Evolutionary conservation across 2,888 invertebrate genomes (phyloP).

Genomic region (Marronus borbonicus): DNA sequence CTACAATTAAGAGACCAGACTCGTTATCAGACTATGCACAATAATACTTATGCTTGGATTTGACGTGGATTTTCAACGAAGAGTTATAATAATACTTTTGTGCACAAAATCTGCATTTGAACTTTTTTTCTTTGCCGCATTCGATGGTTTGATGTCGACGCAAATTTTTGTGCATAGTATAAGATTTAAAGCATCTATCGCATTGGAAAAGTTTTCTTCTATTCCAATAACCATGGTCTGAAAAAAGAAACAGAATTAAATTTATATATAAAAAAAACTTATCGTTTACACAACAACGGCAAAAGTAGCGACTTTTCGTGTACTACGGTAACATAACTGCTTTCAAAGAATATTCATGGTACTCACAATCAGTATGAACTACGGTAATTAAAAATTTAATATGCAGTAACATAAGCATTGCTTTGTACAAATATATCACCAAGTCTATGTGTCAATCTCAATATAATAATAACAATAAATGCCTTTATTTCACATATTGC

Average conservation of each 20-base stretch:
- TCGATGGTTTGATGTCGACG: conserved; percentile 44
- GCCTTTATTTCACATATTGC: too few species aligned
- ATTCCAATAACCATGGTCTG: conserved; percentile 27
- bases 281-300: neutral
- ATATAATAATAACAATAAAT: too few species aligned
- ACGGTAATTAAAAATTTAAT: too few species aligned
- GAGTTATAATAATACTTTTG: conserved; percentile 42
- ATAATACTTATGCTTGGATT: conserved; percentile 24
- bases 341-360: too few species aligned
- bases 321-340: too few species aligned
- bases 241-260: conserved; percentile 26
- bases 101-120: conserved; percentile 47
- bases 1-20: neutral
- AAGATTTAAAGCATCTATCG: conserved; percentile 42
- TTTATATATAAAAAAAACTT: conserved; percentile 13
- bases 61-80: conserved; percentile 41
- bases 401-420: too few species aligned
- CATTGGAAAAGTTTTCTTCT: conserved; percentile 40
- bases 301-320: neutral
- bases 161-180: conserved; percentile 40
- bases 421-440: too few species aligned
- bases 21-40: neutral
- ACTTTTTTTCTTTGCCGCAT: conserved; percentile 51
- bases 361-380: too few species aligned
- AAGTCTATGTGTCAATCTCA: too few species aligned